These are phyloP conservation scores for Podotricha telesiphe DNA, from an alignment of 2,888 invertebrate species.

Conservation along the genomic window DNA sequence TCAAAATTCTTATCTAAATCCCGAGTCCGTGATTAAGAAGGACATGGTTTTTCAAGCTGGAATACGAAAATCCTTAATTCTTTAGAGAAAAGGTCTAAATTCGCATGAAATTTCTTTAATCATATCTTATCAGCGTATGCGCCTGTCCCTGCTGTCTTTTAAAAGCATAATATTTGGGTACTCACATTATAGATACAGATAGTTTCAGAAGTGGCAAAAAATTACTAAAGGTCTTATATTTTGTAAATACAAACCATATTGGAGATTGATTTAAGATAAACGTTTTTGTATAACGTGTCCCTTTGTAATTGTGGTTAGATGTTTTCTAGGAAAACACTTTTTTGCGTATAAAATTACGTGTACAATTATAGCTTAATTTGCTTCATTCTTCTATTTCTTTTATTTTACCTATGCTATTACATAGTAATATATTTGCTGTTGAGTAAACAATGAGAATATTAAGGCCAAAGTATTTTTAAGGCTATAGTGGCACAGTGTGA, in stretches of 20 bases:
- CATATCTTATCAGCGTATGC: constrained; percentile 61
- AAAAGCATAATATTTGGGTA: constrained; percentile 69
- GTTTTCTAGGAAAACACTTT: background rate
- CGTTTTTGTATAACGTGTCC: background rate
- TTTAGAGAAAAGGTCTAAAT: constrained; percentile 15
- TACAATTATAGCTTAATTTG: too few relatives aligned
- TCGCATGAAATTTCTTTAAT: constrained; percentile 8
- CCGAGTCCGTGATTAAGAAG: constrained; percentile 60
- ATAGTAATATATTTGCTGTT: too few relatives aligned
- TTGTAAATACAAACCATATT: constrained; percentile 27
- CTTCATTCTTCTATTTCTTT: too few relatives aligned
- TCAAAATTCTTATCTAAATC: constrained; percentile 47
- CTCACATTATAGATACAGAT: constrained; percentile 47
- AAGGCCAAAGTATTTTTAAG: too few relatives aligned
- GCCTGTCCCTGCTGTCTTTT: constrained; percentile 57
- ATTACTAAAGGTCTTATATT: constrained; percentile 4
- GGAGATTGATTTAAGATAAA: constrained; percentile 20
- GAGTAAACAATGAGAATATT: too few relatives aligned
- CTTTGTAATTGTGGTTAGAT: background rate
- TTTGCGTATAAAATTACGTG: too few relatives aligned
- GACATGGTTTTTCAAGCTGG: constrained; percentile 54
- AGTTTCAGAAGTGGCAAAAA: constrained; percentile 32
- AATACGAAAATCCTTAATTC: constrained; percentile 9
- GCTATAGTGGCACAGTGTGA: too few relatives aligned
- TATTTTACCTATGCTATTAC: too few relatives aligned